A percentile compares a stretch with the other conserved stretches of the same genome.
phyloP scores from a whole-genome alignment of 2,888 invertebrate species.

The Cephalotes varians region DNA sequence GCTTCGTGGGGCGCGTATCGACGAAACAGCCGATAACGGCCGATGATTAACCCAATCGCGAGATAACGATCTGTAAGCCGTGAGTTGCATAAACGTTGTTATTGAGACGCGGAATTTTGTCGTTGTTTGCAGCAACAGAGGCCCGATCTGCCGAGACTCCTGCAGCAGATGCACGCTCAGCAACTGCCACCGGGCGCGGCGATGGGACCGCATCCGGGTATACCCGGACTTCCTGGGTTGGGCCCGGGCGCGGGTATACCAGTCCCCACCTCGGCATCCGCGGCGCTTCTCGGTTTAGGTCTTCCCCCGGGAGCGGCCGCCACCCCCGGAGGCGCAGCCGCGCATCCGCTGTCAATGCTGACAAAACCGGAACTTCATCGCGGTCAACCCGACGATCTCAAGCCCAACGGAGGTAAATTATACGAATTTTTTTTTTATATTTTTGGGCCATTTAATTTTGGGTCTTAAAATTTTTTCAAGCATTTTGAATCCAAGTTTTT shows the following conservation, averaged over 20 bases:
- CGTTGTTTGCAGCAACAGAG: conserved; percentile 92
- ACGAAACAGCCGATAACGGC: neutral
- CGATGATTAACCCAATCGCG: neutral
- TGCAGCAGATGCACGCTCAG: conserved; percentile 98
- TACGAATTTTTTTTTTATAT: neutral
- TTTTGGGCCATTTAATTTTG: neutral
- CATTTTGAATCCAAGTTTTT: neutral
- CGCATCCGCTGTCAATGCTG: conserved; percentile 92
- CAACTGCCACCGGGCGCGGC: conserved; percentile 91
- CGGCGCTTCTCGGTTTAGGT: conserved; percentile 86
- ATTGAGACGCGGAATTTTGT: neutral
- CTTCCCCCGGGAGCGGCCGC: conserved; percentile 85
- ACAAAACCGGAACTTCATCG: conserved; percentile 93
- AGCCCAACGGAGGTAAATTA: conserved; percentile 91
- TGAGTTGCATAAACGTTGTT: conserved; percentile 9
- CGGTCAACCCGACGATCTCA: conserved; percentile 89
- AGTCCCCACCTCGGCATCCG: conserved; percentile 85
- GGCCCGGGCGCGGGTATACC: conserved; percentile 86
- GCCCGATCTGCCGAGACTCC: conserved; percentile 92
- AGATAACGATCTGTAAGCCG: conserved; percentile 14
- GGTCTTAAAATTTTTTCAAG: neutral
- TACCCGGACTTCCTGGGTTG: conserved; percentile 87
- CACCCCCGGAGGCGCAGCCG: conserved; percentile 90
- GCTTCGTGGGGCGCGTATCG: neutral
- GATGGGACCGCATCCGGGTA: conserved; percentile 90